Evolutionary conservation across 2,797 vertebrate genomes (phyloP).

Genomic region (Tragopan temminckii): DNA sequence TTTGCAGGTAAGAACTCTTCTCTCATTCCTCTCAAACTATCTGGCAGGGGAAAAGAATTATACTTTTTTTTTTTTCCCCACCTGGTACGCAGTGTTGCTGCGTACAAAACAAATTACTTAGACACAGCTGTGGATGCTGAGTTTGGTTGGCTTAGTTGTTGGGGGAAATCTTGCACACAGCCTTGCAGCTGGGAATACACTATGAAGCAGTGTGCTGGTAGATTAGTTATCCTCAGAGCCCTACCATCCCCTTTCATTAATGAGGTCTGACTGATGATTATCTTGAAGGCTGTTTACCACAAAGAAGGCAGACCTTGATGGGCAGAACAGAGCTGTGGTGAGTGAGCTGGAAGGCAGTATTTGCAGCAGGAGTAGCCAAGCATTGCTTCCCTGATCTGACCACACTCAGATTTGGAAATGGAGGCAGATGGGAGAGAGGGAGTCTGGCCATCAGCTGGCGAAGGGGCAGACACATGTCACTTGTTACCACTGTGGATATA

Average conservation of each 20-base stretch:
- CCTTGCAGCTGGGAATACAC: background rate
- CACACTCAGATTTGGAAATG: background rate
- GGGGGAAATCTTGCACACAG: background rate
- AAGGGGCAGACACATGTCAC: background rate
- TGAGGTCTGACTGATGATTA: background rate
- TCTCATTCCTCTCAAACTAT: background rate
- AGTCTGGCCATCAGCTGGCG: background rate
- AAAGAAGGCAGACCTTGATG: background rate
- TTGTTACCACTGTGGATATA: background rate
- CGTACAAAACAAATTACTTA: background rate
- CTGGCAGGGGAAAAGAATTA: background rate
- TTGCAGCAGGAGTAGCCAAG: background rate
- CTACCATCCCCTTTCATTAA: background rate
- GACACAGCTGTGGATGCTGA: background rate
- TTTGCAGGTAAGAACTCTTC: background rate
- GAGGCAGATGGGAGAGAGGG: background rate
- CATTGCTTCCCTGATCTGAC: background rate
- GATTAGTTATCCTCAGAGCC: background rate
- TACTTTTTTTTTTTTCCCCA: background rate
- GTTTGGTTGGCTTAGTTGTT: background rate
- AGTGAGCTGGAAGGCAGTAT: background rate
- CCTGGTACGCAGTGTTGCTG: background rate
- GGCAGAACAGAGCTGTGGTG: background rate
- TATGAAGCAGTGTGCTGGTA: background rate
- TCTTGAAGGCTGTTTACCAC: background rate